Percentiles rank a stretch among this genome's conserved stretches.
Conservation (phyloP, 2,113 vertebrate species). For the Bothrops jararaca region DNA sequence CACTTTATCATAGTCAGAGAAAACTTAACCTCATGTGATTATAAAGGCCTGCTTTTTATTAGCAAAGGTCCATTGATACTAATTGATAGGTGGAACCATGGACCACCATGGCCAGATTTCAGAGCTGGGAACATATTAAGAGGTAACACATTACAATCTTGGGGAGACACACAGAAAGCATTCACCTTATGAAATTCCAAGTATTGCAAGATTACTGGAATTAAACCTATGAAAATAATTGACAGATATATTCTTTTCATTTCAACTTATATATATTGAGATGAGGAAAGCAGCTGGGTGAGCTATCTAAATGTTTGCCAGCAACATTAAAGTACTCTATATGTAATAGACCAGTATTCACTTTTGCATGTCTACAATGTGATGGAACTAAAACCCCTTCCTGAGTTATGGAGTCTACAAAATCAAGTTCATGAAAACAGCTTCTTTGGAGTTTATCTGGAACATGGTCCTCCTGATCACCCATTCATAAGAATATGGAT, state of each 20-base stretch:
- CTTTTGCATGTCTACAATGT: neutral
- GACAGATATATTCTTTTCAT: neutral
- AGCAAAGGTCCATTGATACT: rapidly evolving
- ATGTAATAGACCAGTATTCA: neutral
- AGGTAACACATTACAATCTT: neutral
- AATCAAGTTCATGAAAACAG: neutral
- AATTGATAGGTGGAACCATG: neutral
- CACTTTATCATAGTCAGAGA: neutral
- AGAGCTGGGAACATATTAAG: neutral
- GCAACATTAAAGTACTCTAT: neutral
- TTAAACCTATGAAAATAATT: neutral
- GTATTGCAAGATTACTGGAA: neutral
- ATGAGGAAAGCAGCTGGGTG: neutral
- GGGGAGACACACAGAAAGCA: neutral
- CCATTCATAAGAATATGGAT: neutral
- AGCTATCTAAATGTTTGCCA: neutral
- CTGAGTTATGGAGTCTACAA: neutral
- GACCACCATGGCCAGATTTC: neutral
- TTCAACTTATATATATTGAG: neutral
- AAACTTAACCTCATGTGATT: neutral
- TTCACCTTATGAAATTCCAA: neutral
- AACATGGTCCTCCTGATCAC: neutral
- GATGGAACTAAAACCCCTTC: neutral
- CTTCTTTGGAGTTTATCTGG: neutral
- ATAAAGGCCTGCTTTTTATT: conserved; percentile 7